Evolutionary conservation across 2,113 vertebrate species (phyloP).

Genomic region (Choloepus hoffmanni): DNA sequence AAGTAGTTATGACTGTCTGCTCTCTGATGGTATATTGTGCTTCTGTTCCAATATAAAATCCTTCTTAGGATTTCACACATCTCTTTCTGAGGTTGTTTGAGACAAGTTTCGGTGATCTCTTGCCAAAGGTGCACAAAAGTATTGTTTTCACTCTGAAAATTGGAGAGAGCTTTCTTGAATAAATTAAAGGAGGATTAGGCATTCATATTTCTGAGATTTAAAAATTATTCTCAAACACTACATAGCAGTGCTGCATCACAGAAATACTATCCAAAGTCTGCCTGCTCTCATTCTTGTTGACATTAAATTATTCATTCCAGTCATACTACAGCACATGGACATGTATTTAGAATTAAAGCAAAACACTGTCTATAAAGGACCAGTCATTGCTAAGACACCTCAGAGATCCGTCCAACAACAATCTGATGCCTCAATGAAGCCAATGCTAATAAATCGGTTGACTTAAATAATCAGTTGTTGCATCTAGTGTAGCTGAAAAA

Average conservation of each 20-base stretch:
- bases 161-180: conserved; percentile 31
- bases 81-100: background rate
- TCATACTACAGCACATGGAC: background rate
- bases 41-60: background rate
- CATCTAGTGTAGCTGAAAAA: background rate
- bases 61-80: background rate
- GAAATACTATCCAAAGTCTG: conserved; percentile 2
- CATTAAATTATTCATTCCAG: conserved; percentile 14
- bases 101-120: background rate
- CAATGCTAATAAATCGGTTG: background rate
- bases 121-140: conserved; percentile 6
- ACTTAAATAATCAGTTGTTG: background rate
- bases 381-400: background rate
- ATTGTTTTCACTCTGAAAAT: conserved; percentile 17
- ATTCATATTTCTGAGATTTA: background rate
- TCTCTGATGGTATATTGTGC: background rate
- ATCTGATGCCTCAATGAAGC: background rate
- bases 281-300: background rate
- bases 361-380: background rate
- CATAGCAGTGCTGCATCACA: background rate
- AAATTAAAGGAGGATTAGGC: background rate
- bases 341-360: background rate
- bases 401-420: background rate
- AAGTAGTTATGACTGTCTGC: background rate
- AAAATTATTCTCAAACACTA: conserved; percentile 27